phyloP scores from a whole-genome alignment of 2,113 vertebrate species.

The Ancistrus triradiatus region DNA sequence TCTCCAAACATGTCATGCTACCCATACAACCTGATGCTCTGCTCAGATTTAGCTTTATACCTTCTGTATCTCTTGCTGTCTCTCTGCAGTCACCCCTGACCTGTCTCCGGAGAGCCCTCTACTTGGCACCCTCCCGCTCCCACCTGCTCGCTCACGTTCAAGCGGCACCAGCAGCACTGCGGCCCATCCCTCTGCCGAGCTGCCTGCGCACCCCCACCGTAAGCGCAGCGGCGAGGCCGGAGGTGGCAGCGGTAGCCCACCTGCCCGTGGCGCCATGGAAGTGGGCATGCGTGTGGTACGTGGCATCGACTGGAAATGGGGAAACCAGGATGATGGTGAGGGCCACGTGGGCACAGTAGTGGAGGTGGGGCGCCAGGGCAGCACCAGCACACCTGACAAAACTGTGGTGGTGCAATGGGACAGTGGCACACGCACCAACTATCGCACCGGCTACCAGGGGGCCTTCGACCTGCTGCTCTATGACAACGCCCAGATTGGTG shows the following conservation, averaged over 20 bases:
- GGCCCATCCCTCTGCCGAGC: conserved; percentile 45
- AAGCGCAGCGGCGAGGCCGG: conserved; percentile 50
- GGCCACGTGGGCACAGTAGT: conserved; percentile 95
- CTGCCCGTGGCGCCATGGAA: conserved; percentile 80
- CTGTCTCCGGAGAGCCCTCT: conserved; percentile 63
- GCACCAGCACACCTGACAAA: conserved; percentile 93
- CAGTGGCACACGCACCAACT: conserved; percentile 93
- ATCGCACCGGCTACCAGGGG: conserved; percentile 93
- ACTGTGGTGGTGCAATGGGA: conserved; percentile 99
- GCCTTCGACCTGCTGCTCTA: conserved; percentile 92
- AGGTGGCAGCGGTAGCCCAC: conserved; percentile 21
- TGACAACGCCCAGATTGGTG: conserved; percentile 96
- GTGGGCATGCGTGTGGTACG: conserved; percentile 96
- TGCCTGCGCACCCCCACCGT: conserved; percentile 37
- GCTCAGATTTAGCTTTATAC: background rate
- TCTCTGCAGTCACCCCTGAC: conserved; percentile 61
- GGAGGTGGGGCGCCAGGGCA: conserved; percentile 91
- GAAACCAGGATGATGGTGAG: conserved; percentile 90
- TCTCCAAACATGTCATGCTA: too few species aligned
- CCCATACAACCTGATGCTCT: too few species aligned
- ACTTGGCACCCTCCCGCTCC: conserved; percentile 47
- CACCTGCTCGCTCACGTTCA: conserved; percentile 37
- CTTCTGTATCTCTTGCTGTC: conserved; percentile 7
- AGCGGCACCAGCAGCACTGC: conserved; percentile 1
- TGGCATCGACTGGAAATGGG: conserved; percentile 96